Base-by-base conservation (phyloP, 2,888 invertebrate genomes). In the Agriopis marginaria region DNA sequence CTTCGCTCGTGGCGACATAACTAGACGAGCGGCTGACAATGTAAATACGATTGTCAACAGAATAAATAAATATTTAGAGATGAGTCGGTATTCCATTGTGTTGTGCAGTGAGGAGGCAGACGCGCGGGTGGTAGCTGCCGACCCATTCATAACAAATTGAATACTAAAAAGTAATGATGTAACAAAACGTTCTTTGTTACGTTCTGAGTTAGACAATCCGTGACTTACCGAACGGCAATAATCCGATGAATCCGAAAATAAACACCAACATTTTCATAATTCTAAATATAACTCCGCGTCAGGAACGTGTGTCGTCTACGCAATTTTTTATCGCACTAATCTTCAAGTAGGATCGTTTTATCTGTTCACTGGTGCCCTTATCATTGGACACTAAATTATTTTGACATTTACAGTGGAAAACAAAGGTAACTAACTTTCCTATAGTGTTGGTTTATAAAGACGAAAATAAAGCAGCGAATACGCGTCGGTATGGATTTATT, bases 31-130 rank as follows among this genome's bases (percentile, higher is more conserved):
- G 85, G 66, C 86, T 90, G 83, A 89, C 90, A 90, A 92, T 93
- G 92, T 92, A 91, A 92, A 93, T 92, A 91, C 86, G 84, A 89
- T 91, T 93, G 93, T 93, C 92, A 91, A 92, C 92, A 89, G 82
- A 91, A 91, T 89, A 89, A 89, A 93, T 93, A 92, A 92, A 93
- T 93, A 93, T 92, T 93, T 92, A 85, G 84, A 89, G 92, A 92
- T 91, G 91, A 89, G 92, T 87, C 86, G 78, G 83, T 82, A 78
- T 79, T 79, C 85, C 80, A 92, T 91, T 91, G 90, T 90, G 77
- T 80, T 71, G 69, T 63, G 75, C 70, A 70, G 76, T 75, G 69
- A 78, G 71, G 75, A 70, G 75, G 76, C 68, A 63, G 80, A 72
- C 74, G 82, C 86, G 89, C 86, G 86, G 88, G 87, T 85, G 87